A percentile compares a stretch with the other conserved stretches of the same genome.
These are phyloP conservation scores for Parotocinclus haroldoi DNA, from an alignment of 2,797 vertebrate species.

Conservation along the genomic window DNA sequence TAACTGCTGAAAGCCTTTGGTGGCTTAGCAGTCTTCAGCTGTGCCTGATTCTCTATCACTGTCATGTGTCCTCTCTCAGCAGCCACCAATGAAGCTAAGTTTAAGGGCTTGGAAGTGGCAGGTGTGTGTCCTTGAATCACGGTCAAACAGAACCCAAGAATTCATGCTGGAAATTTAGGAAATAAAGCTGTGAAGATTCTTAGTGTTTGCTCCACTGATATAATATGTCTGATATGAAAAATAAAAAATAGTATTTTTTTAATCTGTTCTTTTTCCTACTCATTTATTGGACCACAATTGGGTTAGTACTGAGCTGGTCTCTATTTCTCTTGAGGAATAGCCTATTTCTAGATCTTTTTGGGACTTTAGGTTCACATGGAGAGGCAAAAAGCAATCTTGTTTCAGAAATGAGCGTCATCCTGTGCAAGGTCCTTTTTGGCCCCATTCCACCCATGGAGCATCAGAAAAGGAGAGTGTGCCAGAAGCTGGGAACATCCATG, in stretches of 20 bases:
- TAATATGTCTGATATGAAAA: not conserved
- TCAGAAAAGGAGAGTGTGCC: slow-evolving; percentile 12
- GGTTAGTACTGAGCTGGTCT: slow-evolving; percentile 42
- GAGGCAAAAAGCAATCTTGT: slow-evolving; percentile 48
- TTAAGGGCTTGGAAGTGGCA: slow-evolving; percentile 29
- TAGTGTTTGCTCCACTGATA: not conserved
- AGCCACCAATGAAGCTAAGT: slow-evolving; percentile 39
- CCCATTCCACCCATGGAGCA: slow-evolving; percentile 17
- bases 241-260: not conserved
- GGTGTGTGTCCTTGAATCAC: slow-evolving; percentile 42
- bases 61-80: slow-evolving; percentile 38
- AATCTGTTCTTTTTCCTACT: slow-evolving; percentile 10
- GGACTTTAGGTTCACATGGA: slow-evolving; percentile 47
- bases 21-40: slow-evolving; percentile 30
- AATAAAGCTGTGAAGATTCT: slow-evolving; percentile 6
- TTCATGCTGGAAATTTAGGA: not conserved
- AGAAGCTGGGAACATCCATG: slow-evolving; percentile 17
- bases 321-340: slow-evolving; percentile 42
- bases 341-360: slow-evolving; percentile 53
- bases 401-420: slow-evolving; percentile 36
- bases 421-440: slow-evolving; percentile 2
- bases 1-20: slow-evolving; percentile 11
- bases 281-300: slow-evolving; percentile 44
- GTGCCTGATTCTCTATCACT: slow-evolving; percentile 31
- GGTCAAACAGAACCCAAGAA: not conserved